Conservation (phyloP, 2,888 invertebrate species). For the Mesorhabditis sp. region DNA sequence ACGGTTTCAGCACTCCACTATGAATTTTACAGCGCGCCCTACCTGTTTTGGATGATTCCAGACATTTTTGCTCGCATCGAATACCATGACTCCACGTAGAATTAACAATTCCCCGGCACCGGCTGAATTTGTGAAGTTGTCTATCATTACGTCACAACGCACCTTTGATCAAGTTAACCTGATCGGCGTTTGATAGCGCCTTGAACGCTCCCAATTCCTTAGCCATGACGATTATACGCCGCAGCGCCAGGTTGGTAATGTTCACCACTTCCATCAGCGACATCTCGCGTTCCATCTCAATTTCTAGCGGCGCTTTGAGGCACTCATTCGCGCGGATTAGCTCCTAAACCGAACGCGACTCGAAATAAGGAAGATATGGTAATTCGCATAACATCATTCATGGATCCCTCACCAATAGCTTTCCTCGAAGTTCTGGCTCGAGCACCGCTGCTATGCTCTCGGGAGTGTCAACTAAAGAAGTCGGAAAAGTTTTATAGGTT, state of each 20-base stretch:
- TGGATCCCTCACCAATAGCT: too few species aligned
- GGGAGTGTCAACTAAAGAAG: too few species aligned
- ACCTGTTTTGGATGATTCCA: constrained; percentile 69
- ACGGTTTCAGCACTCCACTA: constrained; percentile 12
- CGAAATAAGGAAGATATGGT: not conserved
- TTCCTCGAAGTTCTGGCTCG: too few species aligned
- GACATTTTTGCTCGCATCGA: constrained; percentile 79
- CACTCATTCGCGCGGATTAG: constrained; percentile 24
- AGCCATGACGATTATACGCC: not conserved
- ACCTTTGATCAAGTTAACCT: constrained; percentile 1
- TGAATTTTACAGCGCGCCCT: too few species aligned
- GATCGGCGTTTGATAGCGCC: not conserved
- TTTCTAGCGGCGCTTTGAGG: constrained; percentile 29
- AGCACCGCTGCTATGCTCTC: too few species aligned
- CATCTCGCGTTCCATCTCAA: constrained; percentile 14
- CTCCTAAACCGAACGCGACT: constrained; percentile 17
- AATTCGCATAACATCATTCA: too few species aligned
- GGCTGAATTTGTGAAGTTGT: constrained; percentile 20
- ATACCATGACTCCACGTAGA: constrained; percentile 83
- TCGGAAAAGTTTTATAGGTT: too few species aligned
- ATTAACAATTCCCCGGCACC: constrained; percentile 96
- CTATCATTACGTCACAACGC: too few species aligned
- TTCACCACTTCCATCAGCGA: constrained; percentile 18
- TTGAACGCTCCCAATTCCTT: not conserved
- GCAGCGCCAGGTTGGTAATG: constrained; percentile 20